Evolutionary conservation across 2,888 invertebrate species (phyloP), one percentile per base, ranked within the genome.

Genomic region (Philaethria dido): DNA sequence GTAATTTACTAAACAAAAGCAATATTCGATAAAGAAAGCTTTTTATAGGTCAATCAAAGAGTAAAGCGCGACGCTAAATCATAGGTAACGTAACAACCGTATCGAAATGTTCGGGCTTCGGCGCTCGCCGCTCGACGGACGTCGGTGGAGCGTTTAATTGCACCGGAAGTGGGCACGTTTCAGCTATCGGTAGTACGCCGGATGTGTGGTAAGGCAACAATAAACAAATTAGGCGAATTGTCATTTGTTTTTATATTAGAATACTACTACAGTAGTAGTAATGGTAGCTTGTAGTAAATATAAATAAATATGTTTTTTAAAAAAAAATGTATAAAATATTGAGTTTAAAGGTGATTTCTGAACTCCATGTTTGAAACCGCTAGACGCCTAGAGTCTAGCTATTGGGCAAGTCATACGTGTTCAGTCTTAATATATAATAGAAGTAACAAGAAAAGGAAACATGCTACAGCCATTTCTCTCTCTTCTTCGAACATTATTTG

Each of bases 91-190:
- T 20, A 16, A 11, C 20, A 63, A 45, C 63, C 64, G 55, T 55
- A 61, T 48, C 65, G 64, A 61, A 64, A 68, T 29, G 62, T 68
- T 62, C 55, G 39, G 13, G 39, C 39, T 39, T 11, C 33, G 29
- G 50, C 48, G 54, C 22, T 45, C 44, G 20, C 11, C 8, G 18
- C 18, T n/a, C 33, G 33, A 48, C 25, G n/a, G 33, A 55, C 44
- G 44, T 36, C 64, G 50, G 50, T 59, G 65, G 50, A 69, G 57
- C 65, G 65, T 45, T 65, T 65, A 65, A 69, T 69, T 62, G 44
- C 62, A 39, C 65, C 65, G 69, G 69, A 69, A 48, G 65, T 45
- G 42, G 22, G 39, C 48, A 50, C 16, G 64, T 44, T 44, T 20
- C 14, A 45, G 54, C 18, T 16, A 29, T 16, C 55, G 22, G 39